These are phyloP conservation scores for Bellardia bayeri DNA, from an alignment of 2,888 invertebrate species.

Conservation along the genomic window DNA sequence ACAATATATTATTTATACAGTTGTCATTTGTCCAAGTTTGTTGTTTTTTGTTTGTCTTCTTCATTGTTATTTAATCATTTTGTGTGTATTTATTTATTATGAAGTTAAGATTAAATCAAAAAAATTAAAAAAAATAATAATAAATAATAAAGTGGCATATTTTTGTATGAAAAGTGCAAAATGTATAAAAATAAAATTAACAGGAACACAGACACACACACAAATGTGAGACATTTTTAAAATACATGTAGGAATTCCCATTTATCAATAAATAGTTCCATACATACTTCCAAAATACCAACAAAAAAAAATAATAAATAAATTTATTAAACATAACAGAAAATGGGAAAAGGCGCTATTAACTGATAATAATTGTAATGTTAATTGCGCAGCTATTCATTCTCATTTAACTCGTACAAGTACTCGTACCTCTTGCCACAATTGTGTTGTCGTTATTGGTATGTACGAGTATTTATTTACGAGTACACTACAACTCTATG, in stretches of 20 bases:
- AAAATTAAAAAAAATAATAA: slow-evolving; percentile 34
- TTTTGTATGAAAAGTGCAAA: slow-evolving; percentile 20
- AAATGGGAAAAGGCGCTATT: slow-evolving; percentile 35
- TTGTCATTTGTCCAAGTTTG: background rate
- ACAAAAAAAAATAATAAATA: background rate
- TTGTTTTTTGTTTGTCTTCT: background rate
- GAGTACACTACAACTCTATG: background rate
- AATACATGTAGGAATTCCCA: slow-evolving; percentile 49
- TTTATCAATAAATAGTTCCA: slow-evolving; percentile 34
- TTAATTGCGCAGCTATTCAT: slow-evolving; percentile 66
- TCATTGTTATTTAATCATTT: slow-evolving; percentile 21
- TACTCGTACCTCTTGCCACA: slow-evolving; percentile 24
- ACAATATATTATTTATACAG: no score
- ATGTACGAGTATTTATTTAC: slow-evolving; percentile 34
- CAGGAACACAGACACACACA: background rate
- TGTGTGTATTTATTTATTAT: slow-evolving; percentile 14
- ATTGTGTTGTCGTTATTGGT: slow-evolving; percentile 34
- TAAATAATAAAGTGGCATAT: background rate
- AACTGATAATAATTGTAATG: slow-evolving; percentile 66
- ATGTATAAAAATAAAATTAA: slow-evolving; percentile 18
- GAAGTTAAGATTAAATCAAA: slow-evolving; percentile 29
- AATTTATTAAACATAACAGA: slow-evolving; percentile 3
- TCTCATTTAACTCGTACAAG: background rate
- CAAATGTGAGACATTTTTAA: slow-evolving; percentile 1
- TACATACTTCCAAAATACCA: slow-evolving; percentile 4